Conservation (phyloP, 2,113 vertebrate genomes). For the Lepus americanus region DNA sequence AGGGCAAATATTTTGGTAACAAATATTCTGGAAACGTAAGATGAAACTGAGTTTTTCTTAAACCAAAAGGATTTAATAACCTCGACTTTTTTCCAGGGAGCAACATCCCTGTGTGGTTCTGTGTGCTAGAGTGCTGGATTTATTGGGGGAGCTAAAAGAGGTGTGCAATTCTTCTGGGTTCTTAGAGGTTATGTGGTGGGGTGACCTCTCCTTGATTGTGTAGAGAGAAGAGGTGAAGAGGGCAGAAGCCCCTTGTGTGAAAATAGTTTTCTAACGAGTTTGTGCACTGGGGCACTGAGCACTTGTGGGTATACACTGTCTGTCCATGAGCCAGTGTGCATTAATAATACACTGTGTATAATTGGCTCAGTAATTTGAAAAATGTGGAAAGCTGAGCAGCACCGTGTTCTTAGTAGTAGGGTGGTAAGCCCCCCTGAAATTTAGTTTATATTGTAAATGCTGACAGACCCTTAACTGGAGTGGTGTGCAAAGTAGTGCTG, state of each 20-base stretch:
- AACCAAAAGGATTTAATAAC: slow-evolving; percentile 10
- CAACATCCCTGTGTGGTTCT: background rate
- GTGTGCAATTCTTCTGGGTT: slow-evolving; percentile 40
- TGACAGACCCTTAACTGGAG: slow-evolving; percentile 77
- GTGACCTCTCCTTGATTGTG: slow-evolving; percentile 19
- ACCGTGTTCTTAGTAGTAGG: slow-evolving; percentile 54
- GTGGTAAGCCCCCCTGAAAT: slow-evolving; percentile 73
- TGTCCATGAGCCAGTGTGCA: background rate
- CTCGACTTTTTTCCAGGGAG: slow-evolving; percentile 6
- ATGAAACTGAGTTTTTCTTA: slow-evolving; percentile 33
- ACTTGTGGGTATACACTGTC: slow-evolving; percentile 49
- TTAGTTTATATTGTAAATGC: slow-evolving; percentile 78
- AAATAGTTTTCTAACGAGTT: slow-evolving; percentile 69
- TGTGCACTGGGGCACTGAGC: background rate
- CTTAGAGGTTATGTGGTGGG: background rate
- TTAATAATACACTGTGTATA: slow-evolving; percentile 70
- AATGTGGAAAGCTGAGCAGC: slow-evolving; percentile 65
- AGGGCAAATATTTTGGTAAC: background rate
- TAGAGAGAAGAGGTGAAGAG: background rate
- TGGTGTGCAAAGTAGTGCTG: slow-evolving; percentile 67
- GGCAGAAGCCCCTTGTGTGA: slow-evolving; percentile 11
- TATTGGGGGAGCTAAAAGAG: slow-evolving; percentile 32
- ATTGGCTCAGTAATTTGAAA: slow-evolving; percentile 72
- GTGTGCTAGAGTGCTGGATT: slow-evolving; percentile 2
- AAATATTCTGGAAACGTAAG: slow-evolving; percentile 23